These are phyloP conservation scores for Drosophila incognita DNA, from an alignment of 2,888 invertebrate genomes.

Conservation along the genomic window DNA sequence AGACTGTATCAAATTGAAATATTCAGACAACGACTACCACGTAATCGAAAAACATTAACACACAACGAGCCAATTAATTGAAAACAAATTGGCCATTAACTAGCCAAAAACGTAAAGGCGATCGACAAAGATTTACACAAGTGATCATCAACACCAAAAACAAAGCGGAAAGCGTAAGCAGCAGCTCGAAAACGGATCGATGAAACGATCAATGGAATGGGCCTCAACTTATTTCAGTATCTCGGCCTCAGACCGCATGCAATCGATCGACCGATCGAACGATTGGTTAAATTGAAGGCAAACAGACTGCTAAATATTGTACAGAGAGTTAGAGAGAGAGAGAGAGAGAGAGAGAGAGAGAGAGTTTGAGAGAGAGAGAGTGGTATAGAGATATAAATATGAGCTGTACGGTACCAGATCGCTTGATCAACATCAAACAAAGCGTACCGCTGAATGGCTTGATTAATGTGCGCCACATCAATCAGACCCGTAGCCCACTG, in stretches of 20 bases:
- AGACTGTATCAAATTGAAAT: conserved; percentile 2
- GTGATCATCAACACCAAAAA: conserved; percentile 54
- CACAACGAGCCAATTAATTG: conserved; percentile 78
- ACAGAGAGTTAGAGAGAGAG: conserved; percentile 3
- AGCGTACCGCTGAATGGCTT: conserved; percentile 72
- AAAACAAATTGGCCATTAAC: conserved; percentile 76
- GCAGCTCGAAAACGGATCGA: conserved; percentile 39
- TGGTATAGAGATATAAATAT: conserved; percentile 36
- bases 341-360: background rate
- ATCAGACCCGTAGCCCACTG: conserved; percentile 52
- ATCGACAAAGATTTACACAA: conserved; percentile 50
- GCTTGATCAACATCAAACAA: conserved; percentile 76
- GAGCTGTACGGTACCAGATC: conserved; percentile 49
- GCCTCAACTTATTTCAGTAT: conserved; percentile 19
- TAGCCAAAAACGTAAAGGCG: conserved; percentile 58
- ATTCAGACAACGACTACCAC: conserved; percentile 24
- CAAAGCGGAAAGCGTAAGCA: conserved; percentile 46
- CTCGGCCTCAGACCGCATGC: background rate
- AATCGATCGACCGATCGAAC: conserved; percentile 29
- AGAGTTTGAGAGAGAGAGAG: conserved; percentile 2
- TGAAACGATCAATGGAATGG: conserved; percentile 46
- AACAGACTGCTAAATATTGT: conserved; percentile 25
- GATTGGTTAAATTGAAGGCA: conserved; percentile 40
- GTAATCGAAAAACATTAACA: conserved; percentile 63
- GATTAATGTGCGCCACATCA: conserved; percentile 80